Evolutionary conservation across 2,797 vertebrate genomes (phyloP), one percentile per base, ranked within the genome.

Genomic region (Alfaro cultratus): DNA sequence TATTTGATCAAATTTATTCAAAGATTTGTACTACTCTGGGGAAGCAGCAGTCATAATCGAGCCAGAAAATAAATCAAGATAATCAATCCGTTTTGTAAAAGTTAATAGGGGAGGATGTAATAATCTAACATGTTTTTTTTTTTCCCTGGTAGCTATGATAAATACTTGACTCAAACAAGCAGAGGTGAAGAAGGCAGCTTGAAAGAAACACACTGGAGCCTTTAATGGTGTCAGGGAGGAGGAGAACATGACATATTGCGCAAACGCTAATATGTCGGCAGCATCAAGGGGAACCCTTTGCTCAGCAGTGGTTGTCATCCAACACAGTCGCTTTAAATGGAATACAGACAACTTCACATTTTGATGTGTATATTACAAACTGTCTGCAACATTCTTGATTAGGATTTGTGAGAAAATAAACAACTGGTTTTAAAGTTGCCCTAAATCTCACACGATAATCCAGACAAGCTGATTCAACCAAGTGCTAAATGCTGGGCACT

Each of bases 401-500:
- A 29, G 41, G 68, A 16, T 72, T 46, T 72, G 41, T 16, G 73
- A 55, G 3, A 39, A 23, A 79, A 73, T 57, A 34, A 64, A 26
- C 43, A 39, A 34, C 73, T 41, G 74, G 43, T 16, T 72, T 73
- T 26, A 78, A 88, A 41, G 11, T 45, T 74, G 47, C 23, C 34
- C 47, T 47, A 73, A 75, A 86, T 83, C 68, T 78, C 72, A 49
- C 80, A 77, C 79, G 87, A 84, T 78, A 76, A 82, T 84, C 79
- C 77, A 81, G 49, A 87, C 68, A 57, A 81, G 78, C 84, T 85
- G 77, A 91, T 89, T 93, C 74, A 87, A 84, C 80, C 83, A 87
- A 83, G 89, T 85, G 82, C 86, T 80, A 91, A 90, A 90, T 75
- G 81, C 88, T 71, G 76, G 87, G 86, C 75, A 64, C 85, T 80